Conservation (phyloP, 2,113 vertebrate genomes). For the Pelecanoides urinatrix region DNA sequence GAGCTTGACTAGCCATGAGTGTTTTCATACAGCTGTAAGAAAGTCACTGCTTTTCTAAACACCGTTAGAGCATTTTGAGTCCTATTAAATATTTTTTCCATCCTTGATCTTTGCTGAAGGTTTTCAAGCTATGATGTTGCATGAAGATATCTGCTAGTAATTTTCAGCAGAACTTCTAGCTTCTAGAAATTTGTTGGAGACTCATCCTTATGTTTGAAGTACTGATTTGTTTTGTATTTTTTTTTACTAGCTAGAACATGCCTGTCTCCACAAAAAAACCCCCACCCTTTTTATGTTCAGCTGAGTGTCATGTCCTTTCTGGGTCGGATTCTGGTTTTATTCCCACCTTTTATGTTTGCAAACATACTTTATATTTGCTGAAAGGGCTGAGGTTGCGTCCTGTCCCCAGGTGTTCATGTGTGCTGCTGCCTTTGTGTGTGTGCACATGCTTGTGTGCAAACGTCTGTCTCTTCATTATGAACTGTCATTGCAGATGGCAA, state of each 20-base stretch:
- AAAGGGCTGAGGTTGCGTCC: background rate
- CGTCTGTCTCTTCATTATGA: rapidly evolving
- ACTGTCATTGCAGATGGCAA: rapidly evolving
- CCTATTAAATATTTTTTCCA: background rate
- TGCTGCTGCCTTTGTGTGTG: background rate
- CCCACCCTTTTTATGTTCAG: background rate
- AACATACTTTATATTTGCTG: background rate
- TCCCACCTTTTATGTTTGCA: background rate
- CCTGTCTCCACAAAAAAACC: background rate
- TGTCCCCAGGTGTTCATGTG: background rate
- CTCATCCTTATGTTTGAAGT: background rate
- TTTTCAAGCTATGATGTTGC: background rate
- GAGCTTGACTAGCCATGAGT: conserved; percentile 8
- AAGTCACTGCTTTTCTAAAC: background rate
- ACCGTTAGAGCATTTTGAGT: background rate
- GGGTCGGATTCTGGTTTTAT: background rate
- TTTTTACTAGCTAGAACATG: background rate
- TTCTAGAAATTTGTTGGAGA: background rate
- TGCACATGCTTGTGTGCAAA: background rate
- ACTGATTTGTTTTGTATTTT: background rate
- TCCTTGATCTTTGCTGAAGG: background rate
- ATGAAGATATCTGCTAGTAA: background rate
- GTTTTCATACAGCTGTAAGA: background rate
- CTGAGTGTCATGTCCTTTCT: background rate
- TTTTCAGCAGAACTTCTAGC: background rate